These are phyloP conservation scores for Hemicentrotus pulcherrimus DNA, from an alignment of 35 echinoderm and acorn worm genomes.

Conservation along the genomic window DNA sequence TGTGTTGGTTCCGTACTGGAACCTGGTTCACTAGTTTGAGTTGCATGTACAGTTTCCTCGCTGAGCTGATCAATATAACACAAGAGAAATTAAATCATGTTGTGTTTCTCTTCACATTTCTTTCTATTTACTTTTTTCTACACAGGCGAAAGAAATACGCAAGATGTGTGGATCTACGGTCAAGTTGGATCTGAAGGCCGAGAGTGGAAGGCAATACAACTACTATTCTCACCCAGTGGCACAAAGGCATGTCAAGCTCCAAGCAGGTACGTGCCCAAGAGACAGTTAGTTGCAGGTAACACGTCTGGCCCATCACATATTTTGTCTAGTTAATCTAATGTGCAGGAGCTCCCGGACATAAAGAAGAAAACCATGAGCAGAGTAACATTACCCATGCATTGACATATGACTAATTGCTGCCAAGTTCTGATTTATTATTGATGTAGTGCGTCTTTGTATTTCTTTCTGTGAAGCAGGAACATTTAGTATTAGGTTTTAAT, in stretches of 20 bases:
- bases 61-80: neutral
- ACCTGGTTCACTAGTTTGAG: too few relatives aligned
- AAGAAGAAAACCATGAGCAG: neutral
- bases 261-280: neutral
- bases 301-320: neutral
- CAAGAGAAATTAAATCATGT: neutral
- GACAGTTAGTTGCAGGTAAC: too few relatives aligned
- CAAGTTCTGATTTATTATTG: neutral
- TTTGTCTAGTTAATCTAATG: neutral
- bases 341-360: neutral
- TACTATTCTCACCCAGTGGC: neutral
- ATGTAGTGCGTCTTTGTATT: neutral
- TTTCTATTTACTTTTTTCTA: neutral
- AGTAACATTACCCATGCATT: neutral
- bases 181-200: neutral
- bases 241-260: neutral
- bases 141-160: neutral
- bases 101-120: neutral
- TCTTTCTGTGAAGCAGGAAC: neutral
- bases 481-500: neutral
- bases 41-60: too few relatives aligned
- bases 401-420: neutral
- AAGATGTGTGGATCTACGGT: neutral
- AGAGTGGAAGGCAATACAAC: neutral
- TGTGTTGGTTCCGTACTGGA: too few relatives aligned